Conservation (phyloP, 1,140 invertebrate species). For the Tenebrio molitor region DNA sequence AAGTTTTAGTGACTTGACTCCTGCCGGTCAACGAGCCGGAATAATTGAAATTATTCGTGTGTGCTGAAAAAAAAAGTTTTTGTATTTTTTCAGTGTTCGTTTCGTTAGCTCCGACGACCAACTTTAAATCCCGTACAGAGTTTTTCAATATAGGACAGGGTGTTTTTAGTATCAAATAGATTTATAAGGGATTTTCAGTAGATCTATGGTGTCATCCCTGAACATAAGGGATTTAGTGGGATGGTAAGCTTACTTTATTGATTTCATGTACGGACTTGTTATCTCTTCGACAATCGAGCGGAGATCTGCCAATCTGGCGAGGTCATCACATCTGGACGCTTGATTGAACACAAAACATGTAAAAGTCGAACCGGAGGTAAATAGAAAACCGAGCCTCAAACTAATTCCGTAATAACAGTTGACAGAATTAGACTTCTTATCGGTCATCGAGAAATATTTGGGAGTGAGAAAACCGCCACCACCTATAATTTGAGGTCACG, state of each 20-base stretch:
- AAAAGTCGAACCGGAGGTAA: background rate
- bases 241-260: slow-evolving; percentile 29
- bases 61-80: background rate
- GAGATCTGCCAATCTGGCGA: background rate
- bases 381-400: background rate
- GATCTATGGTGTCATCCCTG: slow-evolving; percentile 38
- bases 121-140: slow-evolving; percentile 33
- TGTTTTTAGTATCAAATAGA: slow-evolving; percentile 36
- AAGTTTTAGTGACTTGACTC: background rate
- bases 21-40: background rate
- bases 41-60: background rate
- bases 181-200: slow-evolving; percentile 29
- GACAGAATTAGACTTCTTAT: slow-evolving; percentile 10
- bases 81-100: background rate
- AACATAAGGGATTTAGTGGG: slow-evolving; percentile 35
- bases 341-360: background rate
- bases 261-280: slow-evolving; percentile 32
- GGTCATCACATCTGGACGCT: background rate
- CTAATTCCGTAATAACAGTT: background rate
- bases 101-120: background rate
- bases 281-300: slow-evolving; percentile 2
- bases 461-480: slow-evolving; percentile 15
- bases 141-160: slow-evolving; percentile 36
- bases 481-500: slow-evolving; percentile 7
- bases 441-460: slow-evolving; percentile 11